Evolutionary conservation across 2,113 vertebrate genomes (phyloP), one percentile per base, ranked within the genome.

Genomic region (Cyphomyrus discorhynchus): DNA sequence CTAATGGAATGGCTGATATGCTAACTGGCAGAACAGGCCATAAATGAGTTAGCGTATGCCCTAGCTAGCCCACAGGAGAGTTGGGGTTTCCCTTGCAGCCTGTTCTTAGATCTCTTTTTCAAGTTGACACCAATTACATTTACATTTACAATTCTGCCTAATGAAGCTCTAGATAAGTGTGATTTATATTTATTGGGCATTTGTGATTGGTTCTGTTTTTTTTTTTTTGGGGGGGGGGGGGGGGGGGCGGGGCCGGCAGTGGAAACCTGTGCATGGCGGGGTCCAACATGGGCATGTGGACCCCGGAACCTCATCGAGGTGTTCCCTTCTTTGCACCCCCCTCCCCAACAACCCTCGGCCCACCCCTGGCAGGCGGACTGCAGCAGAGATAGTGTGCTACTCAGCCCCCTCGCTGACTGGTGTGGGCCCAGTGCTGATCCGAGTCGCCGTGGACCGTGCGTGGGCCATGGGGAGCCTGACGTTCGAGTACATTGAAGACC

Each of bases 401-500:
- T 96, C 97, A 0, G 97, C 97, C 0, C 97, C 98, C 0, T 98
- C 97, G 0, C 92, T 96, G 62, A 96, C 95, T 0, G 97, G 97
- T 53, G 95, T 97, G 13, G 97, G 97, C 17, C 90, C 93, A 0
- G 97, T 97, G 3, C 96, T 93, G 0, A 96, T 99, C 88, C 96
- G 95, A 0, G 93, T 99, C 92, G 96, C 94, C 0, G 97, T 99
- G 0, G 98, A 99, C 94, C 94, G 96, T 19, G 98, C 98, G 31
- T 95, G 86, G 21, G 95, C 97, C 91, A 96, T 97, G 31, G 96
- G 92, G 90, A 97, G 91, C 27, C 89, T 99, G 92, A 94, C 96
- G 10, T 99, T 98, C 0, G 96, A 98, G 92, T 99, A 98, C 96
- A 98, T 98, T 0, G 97, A 98, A 0, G 98, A 99, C 90, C 98